Evolutionary conservation across 1,140 invertebrate species (phyloP).

Genomic region (Anadara kagoshimensis): DNA sequence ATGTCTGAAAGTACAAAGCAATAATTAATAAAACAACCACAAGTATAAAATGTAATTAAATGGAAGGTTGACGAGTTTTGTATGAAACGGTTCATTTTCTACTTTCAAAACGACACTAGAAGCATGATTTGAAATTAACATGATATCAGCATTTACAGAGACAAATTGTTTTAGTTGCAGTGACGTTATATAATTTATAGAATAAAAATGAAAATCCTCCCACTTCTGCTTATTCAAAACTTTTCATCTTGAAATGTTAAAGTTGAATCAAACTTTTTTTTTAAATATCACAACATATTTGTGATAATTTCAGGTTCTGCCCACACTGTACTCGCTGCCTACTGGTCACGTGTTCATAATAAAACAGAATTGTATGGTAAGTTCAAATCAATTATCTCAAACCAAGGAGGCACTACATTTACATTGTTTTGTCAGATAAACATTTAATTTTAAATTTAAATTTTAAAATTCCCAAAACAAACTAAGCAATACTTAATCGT

Average conservation of each 20-base stretch:
- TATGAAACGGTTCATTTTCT: neutral
- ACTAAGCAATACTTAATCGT: too few relatives aligned
- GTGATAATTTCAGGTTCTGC: constrained; percentile 66
- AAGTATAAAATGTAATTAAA: neutral
- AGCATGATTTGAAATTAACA: neutral
- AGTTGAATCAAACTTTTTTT: neutral
- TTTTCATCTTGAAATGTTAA: neutral
- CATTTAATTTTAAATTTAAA: too few relatives aligned
- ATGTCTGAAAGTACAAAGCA: too few relatives aligned
- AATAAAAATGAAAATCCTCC: too few relatives aligned
- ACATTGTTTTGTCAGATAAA: too few relatives aligned
- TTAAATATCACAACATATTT: neutral
- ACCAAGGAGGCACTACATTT: too few relatives aligned
- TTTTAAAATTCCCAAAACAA: too few relatives aligned
- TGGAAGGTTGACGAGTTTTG: neutral
- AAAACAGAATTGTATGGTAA: constrained; percentile 65
- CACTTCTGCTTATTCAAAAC: too few relatives aligned
- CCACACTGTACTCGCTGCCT: constrained; percentile 76
- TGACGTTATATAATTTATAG: too few relatives aligned
- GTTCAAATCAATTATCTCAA: too few relatives aligned
- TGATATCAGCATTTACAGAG: neutral
- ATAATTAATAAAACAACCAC: too few relatives aligned
- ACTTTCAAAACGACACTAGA: neutral
- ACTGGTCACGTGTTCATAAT: constrained; percentile 71
- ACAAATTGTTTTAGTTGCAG: too few relatives aligned